These are phyloP conservation scores for Pinna nobilis DNA, from an alignment of 1,140 invertebrate species.

Conservation along the genomic window DNA sequence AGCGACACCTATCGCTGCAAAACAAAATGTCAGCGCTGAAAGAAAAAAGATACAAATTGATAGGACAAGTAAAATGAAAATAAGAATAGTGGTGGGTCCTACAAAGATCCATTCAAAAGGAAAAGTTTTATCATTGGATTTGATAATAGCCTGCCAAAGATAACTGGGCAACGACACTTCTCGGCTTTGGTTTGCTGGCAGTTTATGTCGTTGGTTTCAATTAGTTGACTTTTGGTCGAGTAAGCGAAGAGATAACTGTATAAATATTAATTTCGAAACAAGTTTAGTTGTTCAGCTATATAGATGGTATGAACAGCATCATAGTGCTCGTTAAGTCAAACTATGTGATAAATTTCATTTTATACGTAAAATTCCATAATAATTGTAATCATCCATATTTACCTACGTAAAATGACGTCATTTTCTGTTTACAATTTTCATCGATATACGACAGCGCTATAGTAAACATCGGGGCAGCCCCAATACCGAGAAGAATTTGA, in stretches of 20 bases:
- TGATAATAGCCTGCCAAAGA: neutral
- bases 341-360: neutral
- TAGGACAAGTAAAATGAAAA: neutral
- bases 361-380: neutral
- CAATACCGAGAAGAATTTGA: conserved; percentile 90
- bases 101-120: neutral
- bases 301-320: neutral
- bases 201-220: no score
- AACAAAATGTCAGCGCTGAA: conserved; percentile 80
- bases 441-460: conserved; percentile 61
- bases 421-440: conserved; percentile 59
- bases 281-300: neutral
- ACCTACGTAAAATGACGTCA: conserved; percentile 77
- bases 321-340: neutral
- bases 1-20: conserved; percentile 93
- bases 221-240: no score
- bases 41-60: neutral
- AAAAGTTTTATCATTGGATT: neutral
- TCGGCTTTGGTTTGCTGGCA: no score
- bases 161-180: no score
- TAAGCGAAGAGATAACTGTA: no score
- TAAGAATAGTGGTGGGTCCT: neutral
- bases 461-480: conserved; percentile 84
- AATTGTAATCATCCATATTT: conserved; percentile 78
- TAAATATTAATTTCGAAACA: no score